Evolutionary conservation across 2,888 invertebrate species (phyloP), one percentile per base, ranked within the genome.

Genomic region (Zeuzera pyrina): DNA sequence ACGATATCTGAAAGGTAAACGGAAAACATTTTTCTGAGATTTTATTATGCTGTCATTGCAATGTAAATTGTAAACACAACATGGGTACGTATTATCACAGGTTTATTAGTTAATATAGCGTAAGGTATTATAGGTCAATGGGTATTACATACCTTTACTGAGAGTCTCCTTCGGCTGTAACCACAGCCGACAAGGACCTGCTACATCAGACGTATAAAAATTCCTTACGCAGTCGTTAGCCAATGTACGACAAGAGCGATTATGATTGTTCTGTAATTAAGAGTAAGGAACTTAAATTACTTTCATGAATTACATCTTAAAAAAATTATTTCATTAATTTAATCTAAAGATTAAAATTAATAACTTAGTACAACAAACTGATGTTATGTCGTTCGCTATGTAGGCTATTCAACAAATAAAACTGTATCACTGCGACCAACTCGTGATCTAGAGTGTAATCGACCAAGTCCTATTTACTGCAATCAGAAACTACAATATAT

Each of bases 151-250:
- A 76, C 78, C 70, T 53, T 54, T 60, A 21, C 60, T 57, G 12
- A 38, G 37, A 2, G 44, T 35, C 11, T 60, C 22, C 32, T 70
- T 68, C 3, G 64, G 49, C 35, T 70, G 63, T 19, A 70, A 34
- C 81, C 79, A 83, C 12, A 83, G 51, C 31, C 77, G 46, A 36
- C 83, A 81, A 1, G 78, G 70, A 1, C 83, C 78, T 0, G 69
- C 70, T 1, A 48, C 42, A n/a, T 78, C 68, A 3, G 49, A 47
- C 0, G 57, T 47, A 36, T 79, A 81, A 35, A 73, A 71, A 33
- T 64, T 68, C 34, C 49, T 62, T 3, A 78, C 71, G 32, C 83
- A 83, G 24, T 56, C 54, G 33, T 55, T 55, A 2, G 74, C 63
- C n/a, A 79, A 36, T 1, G 39, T 38, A 1, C 65, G 62, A 43